A percentile compares a stretch with the other conserved stretches of the same genome.
These are phyloP conservation scores for Anolis carolinensis DNA, from an alignment of 2,113 vertebrate genomes.

Conservation along the genomic window DNA sequence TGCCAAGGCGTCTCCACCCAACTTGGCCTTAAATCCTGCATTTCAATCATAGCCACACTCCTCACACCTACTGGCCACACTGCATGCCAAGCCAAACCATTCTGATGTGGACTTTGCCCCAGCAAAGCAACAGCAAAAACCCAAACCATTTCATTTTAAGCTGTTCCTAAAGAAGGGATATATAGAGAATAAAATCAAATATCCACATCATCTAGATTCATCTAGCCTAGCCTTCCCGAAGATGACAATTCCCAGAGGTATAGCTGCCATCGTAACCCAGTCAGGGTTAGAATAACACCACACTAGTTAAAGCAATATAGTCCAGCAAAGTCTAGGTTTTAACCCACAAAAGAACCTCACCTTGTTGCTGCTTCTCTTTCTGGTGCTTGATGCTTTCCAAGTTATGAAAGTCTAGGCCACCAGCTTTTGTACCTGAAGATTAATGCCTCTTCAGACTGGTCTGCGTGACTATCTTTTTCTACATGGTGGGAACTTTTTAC, in stretches of 20 bases:
- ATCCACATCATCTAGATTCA: neutral
- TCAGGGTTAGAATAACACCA: neutral
- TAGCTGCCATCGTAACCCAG: neutral
- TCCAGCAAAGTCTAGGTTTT: too few species aligned
- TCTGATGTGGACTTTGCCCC: neutral
- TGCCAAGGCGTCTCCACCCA: constrained; percentile 1
- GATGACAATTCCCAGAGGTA: neutral
- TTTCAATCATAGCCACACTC: neutral
- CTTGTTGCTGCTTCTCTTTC: too few species aligned
- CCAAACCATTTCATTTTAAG: too few species aligned
- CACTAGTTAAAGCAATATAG: too few species aligned
- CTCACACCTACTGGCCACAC: too few species aligned
- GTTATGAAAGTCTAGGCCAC: neutral
- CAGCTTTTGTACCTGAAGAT: neutral
- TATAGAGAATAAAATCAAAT: too few species aligned
- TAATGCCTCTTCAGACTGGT: neutral
- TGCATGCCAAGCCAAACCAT: neutral
- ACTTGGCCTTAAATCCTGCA: neutral
- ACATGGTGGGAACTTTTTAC: too few species aligned
- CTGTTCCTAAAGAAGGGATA: neutral
- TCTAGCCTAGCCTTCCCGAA: neutral
- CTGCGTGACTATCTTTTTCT: too few species aligned
- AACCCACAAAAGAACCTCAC: too few species aligned
- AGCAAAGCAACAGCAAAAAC: neutral
- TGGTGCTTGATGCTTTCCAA: neutral